These are phyloP conservation scores for Trichonephila clavipes DNA, from an alignment of 1,140 invertebrate species.

Conservation along the genomic window DNA sequence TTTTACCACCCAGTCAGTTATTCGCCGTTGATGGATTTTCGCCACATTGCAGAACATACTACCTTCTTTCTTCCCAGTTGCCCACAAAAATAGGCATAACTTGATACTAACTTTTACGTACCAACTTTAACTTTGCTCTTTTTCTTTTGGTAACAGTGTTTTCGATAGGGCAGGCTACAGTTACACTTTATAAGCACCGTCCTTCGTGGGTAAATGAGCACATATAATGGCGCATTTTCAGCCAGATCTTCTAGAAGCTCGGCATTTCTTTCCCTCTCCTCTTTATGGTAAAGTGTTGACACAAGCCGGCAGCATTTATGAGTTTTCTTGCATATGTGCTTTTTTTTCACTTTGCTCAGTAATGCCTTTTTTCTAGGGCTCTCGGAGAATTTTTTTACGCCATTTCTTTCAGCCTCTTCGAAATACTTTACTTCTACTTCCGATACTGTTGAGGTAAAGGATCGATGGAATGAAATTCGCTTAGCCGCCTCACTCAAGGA, in stretches of 20 bases:
- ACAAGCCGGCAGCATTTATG: conserved; percentile 53
- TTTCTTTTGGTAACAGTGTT: conserved; percentile 31
- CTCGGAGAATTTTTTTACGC: not conserved
- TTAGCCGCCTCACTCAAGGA: no score
- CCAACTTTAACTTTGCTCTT: conserved; percentile 48
- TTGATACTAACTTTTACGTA: conserved; percentile 53
- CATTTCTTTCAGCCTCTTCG: not conserved
- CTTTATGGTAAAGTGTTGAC: conserved; percentile 48
- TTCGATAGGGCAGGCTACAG: conserved; percentile 39
- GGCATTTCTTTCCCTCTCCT: not conserved
- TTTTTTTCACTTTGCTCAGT: conserved; percentile 34
- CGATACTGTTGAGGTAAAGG: not conserved
- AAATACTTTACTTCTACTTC: conserved; percentile 14
- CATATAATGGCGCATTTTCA: conserved; percentile 58
- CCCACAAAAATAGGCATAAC: conserved; percentile 51
- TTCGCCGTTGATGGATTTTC: not conserved
- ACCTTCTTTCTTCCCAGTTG: not conserved
- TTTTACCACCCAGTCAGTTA: not conserved
- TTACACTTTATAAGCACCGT: conserved; percentile 55
- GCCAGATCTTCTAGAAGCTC: not conserved
- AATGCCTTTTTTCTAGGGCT: conserved; percentile 39
- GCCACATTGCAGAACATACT: not conserved
- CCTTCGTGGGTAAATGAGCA: conserved; percentile 51
- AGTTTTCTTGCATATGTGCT: not conserved
- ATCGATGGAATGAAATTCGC: not conserved